phyloP scores from a whole-genome alignment of 2,888 invertebrate species.

The Plusia festucae region DNA sequence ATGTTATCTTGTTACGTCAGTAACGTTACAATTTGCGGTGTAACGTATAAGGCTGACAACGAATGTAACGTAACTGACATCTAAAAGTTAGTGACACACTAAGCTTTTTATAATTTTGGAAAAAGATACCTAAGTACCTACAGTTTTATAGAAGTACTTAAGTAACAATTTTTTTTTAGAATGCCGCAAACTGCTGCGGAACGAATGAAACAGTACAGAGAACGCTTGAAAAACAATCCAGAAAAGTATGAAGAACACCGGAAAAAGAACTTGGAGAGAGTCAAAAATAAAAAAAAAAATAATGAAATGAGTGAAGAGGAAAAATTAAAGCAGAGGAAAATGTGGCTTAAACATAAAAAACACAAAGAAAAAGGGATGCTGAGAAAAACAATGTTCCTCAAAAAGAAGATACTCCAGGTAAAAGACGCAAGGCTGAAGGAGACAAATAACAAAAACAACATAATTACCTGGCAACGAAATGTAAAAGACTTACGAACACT shows the following conservation, averaged over 20 bases:
- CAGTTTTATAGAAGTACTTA: slow-evolving; percentile 3
- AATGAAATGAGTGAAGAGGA: slow-evolving; percentile 17
- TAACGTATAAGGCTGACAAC: slow-evolving; percentile 8
- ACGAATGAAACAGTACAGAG: slow-evolving; percentile 28
- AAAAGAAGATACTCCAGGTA: not conserved
- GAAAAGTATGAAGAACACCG: slow-evolving; percentile 10
- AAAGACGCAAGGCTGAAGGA: slow-evolving; percentile 10
- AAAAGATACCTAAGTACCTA: slow-evolving; percentile 6
- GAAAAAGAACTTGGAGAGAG: slow-evolving; percentile 15
- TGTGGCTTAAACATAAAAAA: slow-evolving; percentile 18
- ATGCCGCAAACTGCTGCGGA: slow-evolving; percentile 34
- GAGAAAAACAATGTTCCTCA: slow-evolving; percentile 1
- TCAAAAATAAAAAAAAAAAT: slow-evolving; percentile 13
- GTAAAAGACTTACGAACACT: slow-evolving; percentile 20
- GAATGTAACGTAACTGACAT: slow-evolving; percentile 8
- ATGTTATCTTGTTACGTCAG: not conserved
- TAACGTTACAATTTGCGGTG: not conserved
- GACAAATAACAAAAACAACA: slow-evolving; percentile 19
- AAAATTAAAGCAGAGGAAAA: slow-evolving; percentile 31
- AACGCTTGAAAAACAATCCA: slow-evolving; percentile 33
- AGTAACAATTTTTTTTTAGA: slow-evolving; percentile 8
- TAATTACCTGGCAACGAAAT: slow-evolving; percentile 20
- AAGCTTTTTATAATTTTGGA: slow-evolving; percentile 8
- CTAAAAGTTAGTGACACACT: slow-evolving; percentile 8
- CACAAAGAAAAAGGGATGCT: slow-evolving; percentile 8